A percentile compares a stretch with the other conserved stretches of the same genome.
These are phyloP conservation scores for Chorisops tibialis DNA, from an alignment of 2,888 invertebrate genomes.

Conservation along the genomic window DNA sequence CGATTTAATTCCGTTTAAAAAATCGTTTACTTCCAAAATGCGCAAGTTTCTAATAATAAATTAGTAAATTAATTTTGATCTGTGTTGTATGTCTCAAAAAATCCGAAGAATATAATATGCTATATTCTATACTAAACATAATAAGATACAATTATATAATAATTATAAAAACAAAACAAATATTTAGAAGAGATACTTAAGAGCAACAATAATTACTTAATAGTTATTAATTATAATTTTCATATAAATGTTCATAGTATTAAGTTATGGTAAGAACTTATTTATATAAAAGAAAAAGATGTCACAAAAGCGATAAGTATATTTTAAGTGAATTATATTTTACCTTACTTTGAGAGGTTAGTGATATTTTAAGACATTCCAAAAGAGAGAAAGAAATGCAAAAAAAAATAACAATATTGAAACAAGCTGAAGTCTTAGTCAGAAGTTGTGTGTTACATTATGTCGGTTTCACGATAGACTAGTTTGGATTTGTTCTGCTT, in stretches of 20 bases:
- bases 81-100: neutral
- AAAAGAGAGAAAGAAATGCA: neutral
- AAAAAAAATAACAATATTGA: neutral
- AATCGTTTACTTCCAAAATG: no score
- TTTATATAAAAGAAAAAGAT: neutral
- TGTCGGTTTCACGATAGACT: no score
- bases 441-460: no score
- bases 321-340: neutral
- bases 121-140: neutral
- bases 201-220: neutral
- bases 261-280: neutral
- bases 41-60: no score
- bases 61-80: no score
- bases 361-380: slow-evolving; percentile 3
- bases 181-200: neutral
- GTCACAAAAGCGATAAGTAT: neutral
- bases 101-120: neutral
- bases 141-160: neutral
- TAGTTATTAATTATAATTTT: neutral
- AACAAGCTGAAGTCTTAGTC: no score
- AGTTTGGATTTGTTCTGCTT: no score
- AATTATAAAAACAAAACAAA: neutral
- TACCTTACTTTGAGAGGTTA: neutral
- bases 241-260: neutral
- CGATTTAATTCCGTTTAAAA: no score